Evolutionary conservation across 1,140 invertebrate species (phyloP).

Genomic region (Microplitis demolitor): DNA sequence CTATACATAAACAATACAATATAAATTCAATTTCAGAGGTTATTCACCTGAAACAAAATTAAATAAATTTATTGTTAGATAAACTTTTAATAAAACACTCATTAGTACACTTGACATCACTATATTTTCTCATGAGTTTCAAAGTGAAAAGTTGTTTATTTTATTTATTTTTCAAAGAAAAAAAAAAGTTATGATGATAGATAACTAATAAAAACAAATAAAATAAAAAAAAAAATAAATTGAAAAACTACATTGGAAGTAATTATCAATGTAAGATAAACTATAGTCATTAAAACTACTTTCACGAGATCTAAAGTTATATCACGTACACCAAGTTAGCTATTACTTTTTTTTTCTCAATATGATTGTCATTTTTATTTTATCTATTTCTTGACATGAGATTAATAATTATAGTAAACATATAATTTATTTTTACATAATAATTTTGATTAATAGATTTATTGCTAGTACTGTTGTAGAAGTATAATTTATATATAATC

Average conservation of each 20-base stretch:
- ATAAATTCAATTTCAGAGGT: background rate
- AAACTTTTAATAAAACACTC: background rate
- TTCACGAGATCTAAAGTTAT: conserved; percentile 21
- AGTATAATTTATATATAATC: too few species aligned
- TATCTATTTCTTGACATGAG: background rate
- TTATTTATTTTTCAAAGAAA: background rate
- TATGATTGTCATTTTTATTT: conserved; percentile 11
- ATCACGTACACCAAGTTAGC: conserved; percentile 16
- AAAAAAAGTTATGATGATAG: background rate
- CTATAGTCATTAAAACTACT: conserved; percentile 23
- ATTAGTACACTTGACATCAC: background rate
- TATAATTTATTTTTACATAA: background rate
- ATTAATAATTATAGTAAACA: background rate
- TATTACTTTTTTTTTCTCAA: conserved; percentile 18
- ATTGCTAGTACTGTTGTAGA: too few species aligned
- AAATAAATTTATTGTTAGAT: conserved; percentile 3
- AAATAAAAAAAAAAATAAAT: too few species aligned
- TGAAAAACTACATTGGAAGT: background rate
- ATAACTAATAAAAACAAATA: background rate
- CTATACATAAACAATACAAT: background rate
- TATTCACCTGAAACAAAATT: background rate
- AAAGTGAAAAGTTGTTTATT: too few species aligned
- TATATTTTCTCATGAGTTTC: background rate
- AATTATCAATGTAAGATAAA: conserved; percentile 14
- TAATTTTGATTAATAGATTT: too few species aligned